Percentiles rank a stretch among this genome's conserved stretches.
Evolutionary conservation across 2,888 invertebrate species (phyloP).

Genomic region (Oxyteleia sp.): DNA sequence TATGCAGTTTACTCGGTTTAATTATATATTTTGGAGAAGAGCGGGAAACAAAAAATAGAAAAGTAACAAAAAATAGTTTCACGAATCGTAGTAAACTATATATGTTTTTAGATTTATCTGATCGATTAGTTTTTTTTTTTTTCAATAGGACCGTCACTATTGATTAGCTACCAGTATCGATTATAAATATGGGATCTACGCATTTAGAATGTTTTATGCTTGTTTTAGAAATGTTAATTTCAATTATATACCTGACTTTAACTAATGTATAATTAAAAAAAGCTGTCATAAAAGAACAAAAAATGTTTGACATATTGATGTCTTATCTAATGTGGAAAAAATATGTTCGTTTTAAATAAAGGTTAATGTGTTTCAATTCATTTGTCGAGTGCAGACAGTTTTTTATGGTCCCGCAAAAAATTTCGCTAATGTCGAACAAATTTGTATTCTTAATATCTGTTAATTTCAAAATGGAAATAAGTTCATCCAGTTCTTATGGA

Average conservation of each 20-base stretch:
- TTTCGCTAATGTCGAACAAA: constrained; percentile 16
- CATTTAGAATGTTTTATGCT: constrained; percentile 18
- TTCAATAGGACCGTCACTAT: constrained; percentile 14
- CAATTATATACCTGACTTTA: constrained; percentile 35
- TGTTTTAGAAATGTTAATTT: constrained; percentile 33
- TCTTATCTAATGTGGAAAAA: constrained; percentile 44
- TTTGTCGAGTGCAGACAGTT: constrained; percentile 36
- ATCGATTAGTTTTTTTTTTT: constrained; percentile 30
- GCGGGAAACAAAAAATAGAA: not conserved
- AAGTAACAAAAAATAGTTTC: not conserved
- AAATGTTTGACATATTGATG: constrained; percentile 37
- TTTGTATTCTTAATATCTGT: not conserved
- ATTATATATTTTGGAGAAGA: no score
- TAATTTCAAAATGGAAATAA: not conserved
- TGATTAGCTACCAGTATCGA: constrained; percentile 37
- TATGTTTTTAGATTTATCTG: constrained; percentile 8
- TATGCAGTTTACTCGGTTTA: no score
- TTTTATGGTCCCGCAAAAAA: constrained; percentile 20
- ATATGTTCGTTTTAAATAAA: constrained; percentile 45
- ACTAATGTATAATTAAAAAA: constrained; percentile 43
- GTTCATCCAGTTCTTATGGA: no score
- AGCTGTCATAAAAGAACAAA: constrained; percentile 22
- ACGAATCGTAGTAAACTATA: not conserved
- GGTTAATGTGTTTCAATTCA: constrained; percentile 31
- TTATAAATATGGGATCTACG: not conserved